Evolutionary conservation across 2,797 vertebrate genomes (phyloP).

Genomic region (Microchirus variegatus): DNA sequence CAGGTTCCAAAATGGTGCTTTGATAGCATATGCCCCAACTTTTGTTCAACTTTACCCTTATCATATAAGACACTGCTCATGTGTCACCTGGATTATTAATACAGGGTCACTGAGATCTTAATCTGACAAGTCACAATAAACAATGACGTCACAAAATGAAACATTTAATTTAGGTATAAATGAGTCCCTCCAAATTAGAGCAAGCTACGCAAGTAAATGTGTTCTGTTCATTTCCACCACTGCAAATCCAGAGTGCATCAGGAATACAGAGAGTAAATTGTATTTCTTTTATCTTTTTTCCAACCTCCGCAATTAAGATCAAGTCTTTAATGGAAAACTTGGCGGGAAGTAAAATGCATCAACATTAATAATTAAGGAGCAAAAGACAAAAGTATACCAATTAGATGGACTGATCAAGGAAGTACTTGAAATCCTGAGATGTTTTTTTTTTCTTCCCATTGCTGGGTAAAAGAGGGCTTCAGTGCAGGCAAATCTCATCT

Average conservation of each 20-base stretch:
- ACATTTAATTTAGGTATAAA: neutral
- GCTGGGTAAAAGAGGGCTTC: constrained; percentile 56
- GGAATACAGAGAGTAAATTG: constrained; percentile 45
- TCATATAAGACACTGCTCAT: too few relatives aligned
- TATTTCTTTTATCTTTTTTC: constrained; percentile 60
- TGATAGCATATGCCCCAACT: too few relatives aligned
- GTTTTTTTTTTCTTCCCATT: constrained; percentile 24
- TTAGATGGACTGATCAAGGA: constrained; percentile 59
- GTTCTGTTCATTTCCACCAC: constrained; percentile 16
- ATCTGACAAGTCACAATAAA: too few relatives aligned
- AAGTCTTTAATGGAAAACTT: constrained; percentile 66
- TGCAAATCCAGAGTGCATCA: constrained; percentile 20
- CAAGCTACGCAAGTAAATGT: neutral
- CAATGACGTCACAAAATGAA: neutral
- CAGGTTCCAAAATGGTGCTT: too few relatives aligned
- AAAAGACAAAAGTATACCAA: constrained; percentile 62
- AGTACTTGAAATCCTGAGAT: constrained; percentile 46
- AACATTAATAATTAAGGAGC: constrained; percentile 75
- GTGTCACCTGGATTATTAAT: too few relatives aligned
- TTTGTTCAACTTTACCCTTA: too few relatives aligned
- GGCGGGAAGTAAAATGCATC: constrained; percentile 54
- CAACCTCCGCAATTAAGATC: constrained; percentile 59
- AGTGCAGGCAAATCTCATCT: constrained; percentile 59
- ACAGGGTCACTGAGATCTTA: too few relatives aligned
- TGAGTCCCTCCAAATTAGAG: neutral